phyloP scores from a whole-genome alignment of 2,797 vertebrate genomes.

The Glyptemys insculpta region DNA sequence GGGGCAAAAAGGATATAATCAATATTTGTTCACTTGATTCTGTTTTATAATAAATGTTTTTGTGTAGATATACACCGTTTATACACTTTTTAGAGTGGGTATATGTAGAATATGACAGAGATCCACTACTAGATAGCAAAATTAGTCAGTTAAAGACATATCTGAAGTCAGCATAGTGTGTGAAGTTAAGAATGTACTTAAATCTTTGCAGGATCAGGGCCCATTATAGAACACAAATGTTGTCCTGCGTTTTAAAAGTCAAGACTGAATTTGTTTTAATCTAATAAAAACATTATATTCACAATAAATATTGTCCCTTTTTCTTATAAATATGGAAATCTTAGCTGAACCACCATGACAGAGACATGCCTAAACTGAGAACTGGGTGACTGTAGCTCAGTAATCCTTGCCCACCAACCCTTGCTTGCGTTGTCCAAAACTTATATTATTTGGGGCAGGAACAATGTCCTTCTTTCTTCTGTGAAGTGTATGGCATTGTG shows the following conservation, averaged over 20 bases:
- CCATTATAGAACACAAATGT: not conserved
- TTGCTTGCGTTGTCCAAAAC: not conserved
- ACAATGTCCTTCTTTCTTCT: not conserved
- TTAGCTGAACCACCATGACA: not conserved
- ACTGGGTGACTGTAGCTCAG: not conserved
- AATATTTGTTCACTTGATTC: not conserved
- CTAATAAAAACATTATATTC: not conserved
- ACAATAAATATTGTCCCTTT: not conserved
- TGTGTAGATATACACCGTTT: not conserved
- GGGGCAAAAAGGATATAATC: constrained; percentile 46
- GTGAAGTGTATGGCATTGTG: not conserved
- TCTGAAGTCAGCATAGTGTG: not conserved
- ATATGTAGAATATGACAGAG: not conserved
- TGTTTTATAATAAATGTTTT: not conserved
- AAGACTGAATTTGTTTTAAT: not conserved
- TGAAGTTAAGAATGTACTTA: not conserved
- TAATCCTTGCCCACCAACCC: not conserved
- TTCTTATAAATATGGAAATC: not conserved
- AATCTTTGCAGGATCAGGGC: not conserved
- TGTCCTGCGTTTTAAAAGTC: not conserved
- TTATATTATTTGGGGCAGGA: not conserved
- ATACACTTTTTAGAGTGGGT: not conserved
- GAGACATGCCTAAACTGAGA: not conserved
- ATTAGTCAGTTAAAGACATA: not conserved
- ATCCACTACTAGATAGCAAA: not conserved